Evolutionary conservation across 2,888 invertebrate species (phyloP).

Genomic region (Drosophila algonquin): DNA sequence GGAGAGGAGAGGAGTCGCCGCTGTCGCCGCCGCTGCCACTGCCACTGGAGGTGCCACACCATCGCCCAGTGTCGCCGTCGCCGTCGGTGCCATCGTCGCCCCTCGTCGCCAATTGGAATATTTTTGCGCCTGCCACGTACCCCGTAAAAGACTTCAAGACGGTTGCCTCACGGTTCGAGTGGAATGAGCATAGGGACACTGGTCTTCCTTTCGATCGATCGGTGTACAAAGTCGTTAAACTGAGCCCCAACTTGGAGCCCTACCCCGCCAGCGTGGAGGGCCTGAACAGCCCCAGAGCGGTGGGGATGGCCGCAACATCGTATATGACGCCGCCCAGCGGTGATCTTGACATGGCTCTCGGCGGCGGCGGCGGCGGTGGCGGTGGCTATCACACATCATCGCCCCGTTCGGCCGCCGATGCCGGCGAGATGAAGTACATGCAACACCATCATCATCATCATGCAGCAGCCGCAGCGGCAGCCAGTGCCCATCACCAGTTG

Average conservation of each 20-base stretch:
- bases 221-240: conserved; percentile 85
- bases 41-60: conserved; percentile 15
- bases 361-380: conserved; percentile 87
- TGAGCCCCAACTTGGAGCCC: conserved; percentile 85
- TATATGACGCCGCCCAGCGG: conserved; percentile 94
- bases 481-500: conserved; percentile 86
- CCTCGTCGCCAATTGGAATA: conserved; percentile 23
- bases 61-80: neutral
- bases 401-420: conserved; percentile 93
- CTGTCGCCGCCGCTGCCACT: neutral
- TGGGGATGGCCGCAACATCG: conserved; percentile 97
- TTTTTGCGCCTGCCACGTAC: conserved; percentile 73
- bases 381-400: conserved; percentile 90
- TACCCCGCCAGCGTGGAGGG: conserved; percentile 85
- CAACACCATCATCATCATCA: conserved; percentile 93
- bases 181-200: conserved; percentile 84
- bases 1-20: conserved; percentile 13
- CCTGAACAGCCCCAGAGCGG: conserved; percentile 87
- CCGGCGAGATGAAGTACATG: conserved; percentile 97
- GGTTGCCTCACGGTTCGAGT: conserved; percentile 84
- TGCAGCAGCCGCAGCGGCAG: conserved; percentile 89
- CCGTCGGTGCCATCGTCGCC: neutral
- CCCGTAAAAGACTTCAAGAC: conserved; percentile 83
- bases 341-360: conserved; percentile 89
- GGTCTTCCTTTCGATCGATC: conserved; percentile 84